Evolutionary conservation across 2,113 vertebrate genomes (phyloP), one percentile per base, ranked within the genome.

Genomic region (Phaethornis superciliosus): DNA sequence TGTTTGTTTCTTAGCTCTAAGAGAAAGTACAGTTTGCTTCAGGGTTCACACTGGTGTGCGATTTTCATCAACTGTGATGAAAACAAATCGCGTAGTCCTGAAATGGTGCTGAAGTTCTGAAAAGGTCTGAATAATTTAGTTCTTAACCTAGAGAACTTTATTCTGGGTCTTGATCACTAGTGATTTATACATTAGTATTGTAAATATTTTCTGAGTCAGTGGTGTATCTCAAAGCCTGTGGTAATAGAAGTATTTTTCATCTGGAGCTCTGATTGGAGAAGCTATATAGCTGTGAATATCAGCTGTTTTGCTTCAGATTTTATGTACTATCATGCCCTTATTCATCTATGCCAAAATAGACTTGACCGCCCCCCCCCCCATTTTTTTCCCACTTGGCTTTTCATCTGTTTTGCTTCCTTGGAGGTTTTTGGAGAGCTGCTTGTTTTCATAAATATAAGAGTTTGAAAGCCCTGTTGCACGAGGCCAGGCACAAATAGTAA

Each of bases 351-450:
- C 28, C 30, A 13, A 81, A 83, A 52, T 54, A 20, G 19, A 55
- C 13, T 81, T 40, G 35, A 0, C 9, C 3, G 4, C n/a, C 4
- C 5, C 30, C 3, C 5, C n/a, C 4, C 5, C 30, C 15, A 7
- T 27, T 33, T 35, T 40, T 60, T n/a, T 1, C 26, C 3, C 8
- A 3, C 35, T 44, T 62, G 16, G 17, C 18, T 88, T 83, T 75
- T 65, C 10, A 20, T 67, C 22, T 0, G 2, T 85, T 82, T 90
- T 80, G 22, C 16, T 85, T 55, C 13, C 49, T 79, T 56, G 40
- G 40, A n/a, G 20, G 35, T 27, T 71, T 83, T 65, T 74, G 35
- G 51, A 62, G 46, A 60, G 51, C 46, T 77, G 40, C n/a, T 88
- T 0, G 2, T 82, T 92, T 91, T 68, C 60, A 58, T 77, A 58